Base-by-base conservation (phyloP, 53 echinoderm and acorn worm genomes). In the Mesocentrotus franciscanus region DNA sequence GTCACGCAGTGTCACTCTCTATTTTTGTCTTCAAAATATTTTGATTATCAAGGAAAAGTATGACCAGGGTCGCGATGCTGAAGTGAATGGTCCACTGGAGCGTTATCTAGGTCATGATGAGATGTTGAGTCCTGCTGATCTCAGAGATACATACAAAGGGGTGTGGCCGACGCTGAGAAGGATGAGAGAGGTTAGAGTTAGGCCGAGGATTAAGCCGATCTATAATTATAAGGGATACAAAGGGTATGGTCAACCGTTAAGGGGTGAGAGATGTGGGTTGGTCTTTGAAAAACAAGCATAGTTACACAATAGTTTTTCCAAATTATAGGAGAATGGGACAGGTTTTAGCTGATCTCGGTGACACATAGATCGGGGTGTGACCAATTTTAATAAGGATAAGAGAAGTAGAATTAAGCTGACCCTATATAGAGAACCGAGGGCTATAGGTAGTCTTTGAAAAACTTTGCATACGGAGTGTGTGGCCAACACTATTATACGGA, bases 181-280 rank as follows among this genome's bases (percentile, higher is more conserved):
- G 85, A 95, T 97, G 85, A 96, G 96, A 74, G 58, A 96, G 96
- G 97, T 96, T 57, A 75, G 75, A 30, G 10, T 29, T 97, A 27
- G 81, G 90, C 35, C 97, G 92, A 9, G 95, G 49, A 0, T 49
- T 2, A 4, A 49, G 49, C 94, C 20, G 93, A 97, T n/a, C 94
- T 95, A 0, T 55, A 76, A 29, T 92, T 95, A 0, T 55, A 76
- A 29, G 90, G 89, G 9, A 94, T 60, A 24, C 95, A 97, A 17
- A 96, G 95, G 12, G 95, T 94, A 15, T 97, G 97, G 97, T 97
- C 97, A 10, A 97, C 97, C 26, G 74, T 96, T 27, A 92, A 97
- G 61, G 81, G 90, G 30, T 74, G 32, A 74, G 32, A 74, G 32
- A 11, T 29, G 74, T 11, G 11, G 30, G 30, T 49, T 49, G 49